Base-by-base conservation (phyloP, 2,113 vertebrate genomes). In the Nothoprocta perdicaria region DNA sequence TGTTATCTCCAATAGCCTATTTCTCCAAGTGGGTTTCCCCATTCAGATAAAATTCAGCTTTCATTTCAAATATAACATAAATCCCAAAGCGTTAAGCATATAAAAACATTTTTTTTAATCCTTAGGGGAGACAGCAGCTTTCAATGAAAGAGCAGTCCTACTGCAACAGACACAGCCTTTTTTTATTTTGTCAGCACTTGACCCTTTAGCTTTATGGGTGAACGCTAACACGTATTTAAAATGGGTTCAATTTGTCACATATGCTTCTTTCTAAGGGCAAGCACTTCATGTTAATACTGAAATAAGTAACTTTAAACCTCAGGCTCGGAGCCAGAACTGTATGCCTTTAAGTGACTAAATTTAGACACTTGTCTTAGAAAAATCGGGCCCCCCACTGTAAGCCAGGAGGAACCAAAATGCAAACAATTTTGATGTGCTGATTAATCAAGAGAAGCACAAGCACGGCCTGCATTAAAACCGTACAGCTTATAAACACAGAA, bases 301-400 rank as follows among this genome's bases (percentile, higher is more conserved):
- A 93, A 84, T 14, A 60, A 12, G 46, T 67, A 92, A 91, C 50
- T 92, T 86, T 63, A 87, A 93, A 74, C 55, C 79, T 87, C 60
- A 27, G 81, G 86, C 84, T 92, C 41, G 16, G 55, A 83, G 78
- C 92, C 92, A 92, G 83, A 80, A 52, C 26, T 0, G 0, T 80
- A 27, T 27, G 73, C 73, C 77, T 86, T 63, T 13, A 84, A 76
- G n/a, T 29, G 67, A 31, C 88, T 93, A 94, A 87, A 93, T 91
- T 85, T 94, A 95, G 84, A 85, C 13, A 45, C 46, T 89, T 46
- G 67, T 31, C 84, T 82, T 80, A 71, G 79, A 89, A 93, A 84
- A 84, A 88, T 12, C 26, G 13, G 76, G 41, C 60, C 60, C 41
- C 38, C 68, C 19, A 24, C 35, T 9, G 13, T 46, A 90, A 93